Base-by-base conservation (phyloP, 2,888 invertebrate species). In the Chrysina gloriosa region DNA sequence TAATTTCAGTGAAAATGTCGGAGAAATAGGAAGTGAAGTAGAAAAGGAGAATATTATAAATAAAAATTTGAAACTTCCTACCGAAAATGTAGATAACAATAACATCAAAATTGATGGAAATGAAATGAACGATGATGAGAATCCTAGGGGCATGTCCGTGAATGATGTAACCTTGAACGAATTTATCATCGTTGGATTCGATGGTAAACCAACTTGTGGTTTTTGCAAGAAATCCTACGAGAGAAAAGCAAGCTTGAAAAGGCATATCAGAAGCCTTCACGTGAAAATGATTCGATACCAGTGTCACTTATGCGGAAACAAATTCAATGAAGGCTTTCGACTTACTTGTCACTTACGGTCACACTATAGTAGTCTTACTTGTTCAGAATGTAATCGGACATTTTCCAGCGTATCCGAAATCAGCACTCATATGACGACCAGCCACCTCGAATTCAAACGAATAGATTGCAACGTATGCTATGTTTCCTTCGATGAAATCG, bases 261-360 rank as follows among this genome's bases (percentile, higher is more conserved):
- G 72, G 7, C 75, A 75, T 48, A 56, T 75, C 11, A 72, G 72
- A 45, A 72, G 70, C 34, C 58, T 69, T 25, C 75, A 75, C 42
- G 23, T 73, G 25, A 74, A 74, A 47, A 63, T 71, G 1, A 71
- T 71, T 11, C 70, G 72, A 29, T 75, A 71, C 27, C 63, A 69
- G 19, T 75, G 75, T 47, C 74, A 75, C 34, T 23, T 74, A 9
- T 75, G 75, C 47, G 67, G 70, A 5, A 67, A 66, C 7, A 66
- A 67, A 3, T 75, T 75, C 48, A 69, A 71, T 36, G 72, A 74
- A 31, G 72, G 72, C 2, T 69, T 69, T 19, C 71, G 69, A 42
- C 21, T 75, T 14, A 72, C 71, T 3, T 36, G 70, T 11, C 75
- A 75, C 63, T 56, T 75, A 19, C 36, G 67, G 0, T 48, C 64